phyloP scores from a whole-genome alignment of 2,888 invertebrate genomes.

The Eristalis pertinax region DNA sequence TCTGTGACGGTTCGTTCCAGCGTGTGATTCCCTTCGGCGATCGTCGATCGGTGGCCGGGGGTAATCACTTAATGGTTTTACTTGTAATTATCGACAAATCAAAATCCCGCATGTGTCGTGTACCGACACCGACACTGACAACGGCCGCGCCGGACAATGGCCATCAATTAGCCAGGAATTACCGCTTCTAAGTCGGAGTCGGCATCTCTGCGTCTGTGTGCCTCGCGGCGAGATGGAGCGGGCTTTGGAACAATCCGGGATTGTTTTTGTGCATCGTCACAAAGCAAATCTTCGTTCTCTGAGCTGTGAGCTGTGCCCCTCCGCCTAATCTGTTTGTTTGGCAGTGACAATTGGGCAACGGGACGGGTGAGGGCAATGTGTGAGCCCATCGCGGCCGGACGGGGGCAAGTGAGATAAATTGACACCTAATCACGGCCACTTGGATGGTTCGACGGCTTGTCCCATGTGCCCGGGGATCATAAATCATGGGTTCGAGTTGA shows the following conservation, averaged over 20 bases:
- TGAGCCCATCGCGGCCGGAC: background rate
- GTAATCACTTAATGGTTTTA: constrained; percentile 23
- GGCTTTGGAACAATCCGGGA: constrained; percentile 25
- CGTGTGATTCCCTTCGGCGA: background rate
- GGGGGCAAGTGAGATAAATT: constrained; percentile 52
- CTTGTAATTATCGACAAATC: background rate
- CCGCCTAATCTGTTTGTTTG: background rate
- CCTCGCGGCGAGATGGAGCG: too few species aligned
- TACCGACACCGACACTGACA: background rate
- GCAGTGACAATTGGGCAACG: background rate
- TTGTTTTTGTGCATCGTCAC: constrained; percentile 33
- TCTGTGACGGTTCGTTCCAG: background rate
- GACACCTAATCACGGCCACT: constrained; percentile 47
- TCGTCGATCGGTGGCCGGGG: background rate
- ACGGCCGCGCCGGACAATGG: constrained; percentile 13
- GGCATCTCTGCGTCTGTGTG: background rate
- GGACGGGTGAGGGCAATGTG: background rate
- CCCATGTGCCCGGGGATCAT: background rate
- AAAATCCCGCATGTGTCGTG: background rate
- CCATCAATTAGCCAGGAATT: constrained; percentile 32
- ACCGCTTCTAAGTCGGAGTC: background rate
- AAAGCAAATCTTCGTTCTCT: constrained; percentile 8
- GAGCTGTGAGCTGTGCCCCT: background rate
- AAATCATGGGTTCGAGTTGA: background rate
- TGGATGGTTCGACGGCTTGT: background rate